Evolutionary conservation across 1,140 invertebrate genomes (phyloP).

Genomic region (Zophobas atratus): DNA sequence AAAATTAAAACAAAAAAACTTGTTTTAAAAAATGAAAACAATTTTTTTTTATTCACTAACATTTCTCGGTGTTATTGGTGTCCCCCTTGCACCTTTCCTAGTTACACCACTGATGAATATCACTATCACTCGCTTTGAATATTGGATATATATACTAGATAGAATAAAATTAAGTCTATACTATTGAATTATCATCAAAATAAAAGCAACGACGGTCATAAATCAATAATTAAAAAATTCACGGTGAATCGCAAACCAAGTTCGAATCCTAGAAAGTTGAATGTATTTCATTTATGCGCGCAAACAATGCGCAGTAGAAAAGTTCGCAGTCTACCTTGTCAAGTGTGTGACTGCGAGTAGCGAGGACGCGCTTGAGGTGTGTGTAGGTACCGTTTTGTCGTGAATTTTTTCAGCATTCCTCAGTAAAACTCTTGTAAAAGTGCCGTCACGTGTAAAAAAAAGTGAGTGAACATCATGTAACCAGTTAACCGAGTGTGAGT

Average conservation of each 20-base stretch:
- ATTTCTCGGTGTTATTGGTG: no score
- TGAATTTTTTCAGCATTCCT: conserved; percentile 7
- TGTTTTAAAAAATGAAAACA: no score
- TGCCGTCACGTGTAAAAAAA: not conserved
- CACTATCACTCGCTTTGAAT: no score
- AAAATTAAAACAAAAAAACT: no score
- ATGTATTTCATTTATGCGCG: conserved; percentile 13
- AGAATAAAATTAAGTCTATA: no score
- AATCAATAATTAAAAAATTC: not conserved
- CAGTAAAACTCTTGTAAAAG: not conserved
- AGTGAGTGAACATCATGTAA: conserved; percentile 33
- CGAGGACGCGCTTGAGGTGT: conserved; percentile 37
- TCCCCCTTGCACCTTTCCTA: no score
- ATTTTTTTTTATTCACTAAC: no score
- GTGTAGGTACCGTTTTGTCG: conserved; percentile 26
- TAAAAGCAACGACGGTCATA: no score
- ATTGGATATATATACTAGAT: no score
- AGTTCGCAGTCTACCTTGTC: conserved; percentile 29
- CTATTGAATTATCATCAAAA: not conserved
- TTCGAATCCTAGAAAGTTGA: conserved; percentile 31
- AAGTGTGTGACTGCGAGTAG: conserved; percentile 33
- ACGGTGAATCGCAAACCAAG: not conserved
- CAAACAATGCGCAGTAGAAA: conserved; percentile 11
- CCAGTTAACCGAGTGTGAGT: not conserved
- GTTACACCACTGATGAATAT: no score